These are phyloP conservation scores for Gymnoscelis rufifasciata DNA, from an alignment of 2,888 invertebrate genomes.

Conservation along the genomic window DNA sequence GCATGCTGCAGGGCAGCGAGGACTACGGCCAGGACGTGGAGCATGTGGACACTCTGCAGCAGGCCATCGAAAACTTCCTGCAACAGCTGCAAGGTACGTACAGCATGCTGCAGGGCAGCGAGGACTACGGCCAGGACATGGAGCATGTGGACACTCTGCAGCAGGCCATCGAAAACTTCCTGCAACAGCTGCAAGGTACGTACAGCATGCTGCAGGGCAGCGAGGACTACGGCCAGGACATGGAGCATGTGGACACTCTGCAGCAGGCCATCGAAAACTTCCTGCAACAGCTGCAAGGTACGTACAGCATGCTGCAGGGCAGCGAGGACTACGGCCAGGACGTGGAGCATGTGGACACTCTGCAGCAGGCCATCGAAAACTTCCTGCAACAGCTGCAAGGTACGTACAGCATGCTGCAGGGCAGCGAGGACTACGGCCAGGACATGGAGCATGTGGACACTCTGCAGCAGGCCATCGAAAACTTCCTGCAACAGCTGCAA, in stretches of 20 bases:
- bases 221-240: slow-evolving; percentile 98
- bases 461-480: slow-evolving; percentile 94
- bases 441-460: slow-evolving; percentile 98
- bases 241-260: slow-evolving; percentile 97
- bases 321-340: too few relatives aligned
- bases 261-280: slow-evolving; percentile 96
- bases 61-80: slow-evolving; percentile 94
- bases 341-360: too few relatives aligned
- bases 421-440: slow-evolving; percentile 97
- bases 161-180: slow-evolving; percentile 94
- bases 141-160: slow-evolving; percentile 97
- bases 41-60: slow-evolving; percentile 95
- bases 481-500: slow-evolving; percentile 89
- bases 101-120: slow-evolving; percentile 83
- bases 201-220: too few relatives aligned
- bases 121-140: slow-evolving; percentile 98
- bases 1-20: slow-evolving; percentile 88
- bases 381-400: too few relatives aligned
- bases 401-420: too few relatives aligned
- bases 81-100: slow-evolving; percentile 83
- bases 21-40: slow-evolving; percentile 98
- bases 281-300: slow-evolving; percentile 85
- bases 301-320: too few relatives aligned
- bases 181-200: slow-evolving; percentile 84
- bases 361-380: too few relatives aligned